phyloP scores from a whole-genome alignment of 2,888 invertebrate genomes.

The Barypeithes pellucidus region DNA sequence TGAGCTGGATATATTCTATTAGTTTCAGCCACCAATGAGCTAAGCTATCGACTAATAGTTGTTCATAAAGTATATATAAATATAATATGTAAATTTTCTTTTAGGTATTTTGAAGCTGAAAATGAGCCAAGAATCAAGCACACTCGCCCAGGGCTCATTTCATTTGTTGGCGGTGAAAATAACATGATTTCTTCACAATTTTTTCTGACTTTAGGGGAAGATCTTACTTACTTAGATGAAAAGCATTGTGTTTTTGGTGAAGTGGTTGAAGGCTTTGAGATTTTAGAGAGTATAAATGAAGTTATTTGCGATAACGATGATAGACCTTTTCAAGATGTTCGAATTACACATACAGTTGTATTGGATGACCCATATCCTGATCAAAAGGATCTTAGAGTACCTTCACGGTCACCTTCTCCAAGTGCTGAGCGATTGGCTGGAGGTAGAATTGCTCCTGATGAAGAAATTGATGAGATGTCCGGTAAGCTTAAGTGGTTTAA shows the following conservation, averaged over 20 bases:
- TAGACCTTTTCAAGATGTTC: conserved; percentile 94
- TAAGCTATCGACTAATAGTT: neutral
- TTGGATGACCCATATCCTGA: conserved; percentile 97
- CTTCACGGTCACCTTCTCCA: conserved; percentile 92
- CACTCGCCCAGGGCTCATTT: conserved; percentile 87
- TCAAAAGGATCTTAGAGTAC: conserved; percentile 83
- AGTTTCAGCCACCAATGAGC: neutral
- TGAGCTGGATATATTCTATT: neutral
- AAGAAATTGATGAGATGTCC: conserved; percentile 88
- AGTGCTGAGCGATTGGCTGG: conserved; percentile 86
- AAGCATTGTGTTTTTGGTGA: conserved; percentile 97
- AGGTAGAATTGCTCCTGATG: conserved; percentile 92
- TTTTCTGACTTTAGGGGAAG: conserved; percentile 87
- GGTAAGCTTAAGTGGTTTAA: conserved; percentile 60
- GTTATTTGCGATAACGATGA: conserved; percentile 92
- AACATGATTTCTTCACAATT: conserved; percentile 96
- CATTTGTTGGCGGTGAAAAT: conserved; percentile 95
- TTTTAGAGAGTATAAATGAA: conserved; percentile 92
- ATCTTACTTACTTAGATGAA: conserved; percentile 91
- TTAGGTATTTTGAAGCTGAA: conserved; percentile 89
- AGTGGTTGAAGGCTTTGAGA: conserved; percentile 92
- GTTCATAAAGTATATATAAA: too few relatives aligned
- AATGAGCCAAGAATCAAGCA: conserved; percentile 93
- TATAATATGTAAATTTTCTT: conserved; percentile 5
- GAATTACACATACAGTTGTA: conserved; percentile 96